A percentile compares a stretch with the other conserved stretches of the same genome.
Conservation (phyloP, 2,888 invertebrate genomes). For the Leptinotarsa juncta region DNA sequence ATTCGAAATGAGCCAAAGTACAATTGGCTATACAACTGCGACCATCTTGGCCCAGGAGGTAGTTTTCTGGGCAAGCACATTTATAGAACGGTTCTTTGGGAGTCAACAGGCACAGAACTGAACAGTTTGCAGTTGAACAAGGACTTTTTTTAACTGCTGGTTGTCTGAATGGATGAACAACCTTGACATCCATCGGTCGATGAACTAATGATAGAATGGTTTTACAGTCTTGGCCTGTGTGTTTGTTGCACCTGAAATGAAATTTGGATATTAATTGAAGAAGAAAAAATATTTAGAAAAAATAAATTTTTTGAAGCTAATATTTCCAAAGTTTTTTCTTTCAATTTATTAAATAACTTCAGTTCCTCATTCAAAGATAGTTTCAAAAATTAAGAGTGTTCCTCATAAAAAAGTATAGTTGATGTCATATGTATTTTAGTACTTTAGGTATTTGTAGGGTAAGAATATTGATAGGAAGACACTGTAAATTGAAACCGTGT, state of each 20-base stretch:
- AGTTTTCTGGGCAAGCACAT: constrained; percentile 86
- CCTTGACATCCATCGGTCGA: constrained; percentile 90
- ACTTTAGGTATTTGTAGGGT: no score
- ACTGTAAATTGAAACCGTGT: no score
- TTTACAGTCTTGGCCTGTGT: constrained; percentile 74
- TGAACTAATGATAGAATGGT: constrained; percentile 79
- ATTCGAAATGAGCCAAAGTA: constrained; percentile 85
- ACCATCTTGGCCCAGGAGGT: constrained; percentile 73
- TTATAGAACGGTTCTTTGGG: constrained; percentile 72
- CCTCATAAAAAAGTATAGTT: no score
- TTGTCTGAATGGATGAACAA: constrained; percentile 85
- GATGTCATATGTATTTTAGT: no score
- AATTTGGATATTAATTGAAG: not conserved
- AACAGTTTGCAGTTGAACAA: constrained; percentile 80
- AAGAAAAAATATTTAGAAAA: not conserved
- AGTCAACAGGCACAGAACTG: constrained; percentile 83
- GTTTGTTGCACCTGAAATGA: constrained; percentile 72
- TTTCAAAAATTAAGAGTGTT: no score
- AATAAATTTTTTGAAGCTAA: not conserved
- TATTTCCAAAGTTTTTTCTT: no score
- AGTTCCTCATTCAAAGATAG: no score
- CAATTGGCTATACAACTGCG: constrained; percentile 80
- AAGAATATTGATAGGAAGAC: no score
- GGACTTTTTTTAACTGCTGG: constrained; percentile 67
- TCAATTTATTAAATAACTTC: no score